A percentile compares a stretch with the other conserved stretches of the same genome.
phyloP scores from a whole-genome alignment of 2,113 vertebrate species.

The Odontophorus gujanensis region DNA sequence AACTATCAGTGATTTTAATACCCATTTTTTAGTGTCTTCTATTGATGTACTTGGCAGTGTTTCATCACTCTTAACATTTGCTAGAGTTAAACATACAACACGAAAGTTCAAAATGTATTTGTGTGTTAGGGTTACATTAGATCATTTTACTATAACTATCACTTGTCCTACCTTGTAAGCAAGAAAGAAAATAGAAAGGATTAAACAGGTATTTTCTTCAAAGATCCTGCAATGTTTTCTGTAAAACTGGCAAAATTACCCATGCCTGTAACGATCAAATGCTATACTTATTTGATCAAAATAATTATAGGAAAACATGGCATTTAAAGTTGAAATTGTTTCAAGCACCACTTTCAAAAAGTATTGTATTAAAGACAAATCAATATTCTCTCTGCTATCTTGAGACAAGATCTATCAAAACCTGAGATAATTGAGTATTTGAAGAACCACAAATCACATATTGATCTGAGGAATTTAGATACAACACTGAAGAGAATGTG shows the following conservation, averaged over 20 bases:
- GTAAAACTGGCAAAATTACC: constrained; percentile 60
- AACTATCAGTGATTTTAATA: neutral
- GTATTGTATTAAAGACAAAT: constrained; percentile 69
- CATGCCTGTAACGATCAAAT: constrained; percentile 55
- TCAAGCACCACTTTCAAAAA: constrained; percentile 67
- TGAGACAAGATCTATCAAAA: constrained; percentile 64
- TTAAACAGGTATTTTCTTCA: constrained; percentile 70
- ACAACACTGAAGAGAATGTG: constrained; percentile 5
- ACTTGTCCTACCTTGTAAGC: neutral
- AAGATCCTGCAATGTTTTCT: constrained; percentile 50
- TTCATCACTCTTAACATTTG: neutral
- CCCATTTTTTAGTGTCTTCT: neutral
- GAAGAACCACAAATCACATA: constrained; percentile 65
- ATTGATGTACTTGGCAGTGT: neutral
- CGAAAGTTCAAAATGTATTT: neutral
- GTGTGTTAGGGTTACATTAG: neutral
- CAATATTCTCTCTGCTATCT: constrained; percentile 62
- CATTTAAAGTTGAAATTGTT: constrained; percentile 70
- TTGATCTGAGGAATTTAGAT: constrained; percentile 63
- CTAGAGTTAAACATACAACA: constrained; percentile 17
- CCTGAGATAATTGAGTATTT: constrained; percentile 70
- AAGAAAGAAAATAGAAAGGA: constrained; percentile 52
- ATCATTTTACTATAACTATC: constrained; percentile 19
- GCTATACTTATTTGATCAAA: constrained; percentile 70
- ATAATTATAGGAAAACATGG: constrained; percentile 74